Conservation (phyloP, 2,113 vertebrate species). For the Campylorhamphus procurvoides region DNA sequence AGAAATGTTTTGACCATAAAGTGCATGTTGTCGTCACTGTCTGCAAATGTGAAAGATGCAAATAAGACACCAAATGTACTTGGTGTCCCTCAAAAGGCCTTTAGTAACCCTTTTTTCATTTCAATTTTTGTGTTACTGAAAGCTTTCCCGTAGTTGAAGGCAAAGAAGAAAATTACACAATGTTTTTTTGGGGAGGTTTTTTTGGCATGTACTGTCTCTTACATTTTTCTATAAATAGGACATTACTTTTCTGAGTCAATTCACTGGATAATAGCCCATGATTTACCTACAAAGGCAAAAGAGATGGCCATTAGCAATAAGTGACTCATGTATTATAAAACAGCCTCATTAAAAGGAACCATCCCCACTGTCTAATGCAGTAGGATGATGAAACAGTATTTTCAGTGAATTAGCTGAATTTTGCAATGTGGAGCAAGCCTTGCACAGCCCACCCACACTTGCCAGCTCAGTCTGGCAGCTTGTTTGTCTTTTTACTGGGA, state of each 20-base stretch:
- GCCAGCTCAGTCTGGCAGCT: background rate
- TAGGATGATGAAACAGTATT: background rate
- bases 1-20: background rate
- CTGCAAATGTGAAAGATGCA: constrained; percentile 34
- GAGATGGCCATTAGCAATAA: constrained; percentile 41
- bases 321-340: constrained; percentile 33
- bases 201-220: background rate
- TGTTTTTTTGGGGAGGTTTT: background rate
- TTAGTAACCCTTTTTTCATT: background rate
- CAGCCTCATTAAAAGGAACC: background rate
- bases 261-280: background rate
- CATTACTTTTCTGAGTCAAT: background rate
- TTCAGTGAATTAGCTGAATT: background rate
- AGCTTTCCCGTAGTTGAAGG: background rate
- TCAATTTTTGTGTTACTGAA: background rate
- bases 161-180: background rate
- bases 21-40: constrained; percentile 17
- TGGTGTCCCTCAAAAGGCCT: background rate
- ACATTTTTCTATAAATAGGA: constrained; percentile 26
- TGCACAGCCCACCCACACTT: background rate
- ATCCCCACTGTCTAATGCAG: background rate
- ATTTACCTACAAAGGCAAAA: constrained; percentile 22
- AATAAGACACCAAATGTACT: background rate
- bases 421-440: background rate
- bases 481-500: background rate